phyloP scores from a whole-genome alignment of 2,888 invertebrate species.

The Lingula anatina region DNA sequence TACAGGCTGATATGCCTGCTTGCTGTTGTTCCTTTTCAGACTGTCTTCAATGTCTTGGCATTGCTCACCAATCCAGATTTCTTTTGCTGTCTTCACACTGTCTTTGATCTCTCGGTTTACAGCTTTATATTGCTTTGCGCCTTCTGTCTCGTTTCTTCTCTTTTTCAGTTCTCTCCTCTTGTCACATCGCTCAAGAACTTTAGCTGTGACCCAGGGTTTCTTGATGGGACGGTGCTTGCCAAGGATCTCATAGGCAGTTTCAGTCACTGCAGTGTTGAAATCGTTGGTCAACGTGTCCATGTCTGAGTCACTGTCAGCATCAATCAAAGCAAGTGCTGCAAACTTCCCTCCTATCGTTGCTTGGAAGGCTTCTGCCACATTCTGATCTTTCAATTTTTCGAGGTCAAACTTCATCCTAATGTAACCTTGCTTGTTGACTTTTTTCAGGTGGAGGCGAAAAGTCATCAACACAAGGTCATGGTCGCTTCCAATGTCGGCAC shows the following conservation, averaged over 20 bases:
- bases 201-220: neutral
- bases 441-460: too few species aligned
- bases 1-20: neutral
- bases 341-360: slow-evolving; percentile 1
- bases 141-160: too few species aligned
- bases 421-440: too few species aligned
- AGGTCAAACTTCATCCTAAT: neutral
- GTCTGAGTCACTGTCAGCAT: neutral
- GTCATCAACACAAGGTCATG: too few species aligned
- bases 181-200: neutral
- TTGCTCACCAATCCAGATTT: too few species aligned
- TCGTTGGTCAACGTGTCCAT: neutral
- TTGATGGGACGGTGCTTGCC: neutral
- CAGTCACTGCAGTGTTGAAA: neutral
- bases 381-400: neutral
- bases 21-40: neutral
- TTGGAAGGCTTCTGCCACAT: slow-evolving; percentile 1
- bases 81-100: too few species aligned
- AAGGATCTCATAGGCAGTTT: neutral
- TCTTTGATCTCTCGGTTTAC: too few species aligned
- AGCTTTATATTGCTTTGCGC: too few species aligned
- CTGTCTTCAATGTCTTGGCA: too few species aligned
- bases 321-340: neutral
- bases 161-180: neutral
- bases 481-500: too few species aligned